Evolutionary conservation across 1,140 invertebrate species (phyloP), one percentile per base, ranked within the genome.

Genomic region (Megalonaias nervosa): DNA sequence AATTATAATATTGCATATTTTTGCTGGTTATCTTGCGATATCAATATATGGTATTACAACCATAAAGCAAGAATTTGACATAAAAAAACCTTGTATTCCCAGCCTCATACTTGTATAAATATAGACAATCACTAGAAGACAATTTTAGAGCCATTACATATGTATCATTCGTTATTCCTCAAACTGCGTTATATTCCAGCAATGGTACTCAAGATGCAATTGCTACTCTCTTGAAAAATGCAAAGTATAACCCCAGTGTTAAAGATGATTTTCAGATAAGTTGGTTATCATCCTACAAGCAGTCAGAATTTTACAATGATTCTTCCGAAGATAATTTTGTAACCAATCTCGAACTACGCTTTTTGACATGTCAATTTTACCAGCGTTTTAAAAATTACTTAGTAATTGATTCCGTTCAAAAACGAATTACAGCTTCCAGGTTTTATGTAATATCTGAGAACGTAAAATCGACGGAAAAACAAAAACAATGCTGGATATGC

Each of bases 11-110:
- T 93, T 98, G 3, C 48, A 97, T 0, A 90, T 95, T 15, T 99
- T 98, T 89, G 91, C 94, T 14, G 91, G 93, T 0, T 99, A 99
- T 86, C 86, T 99, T 1, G 93, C 93, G 1, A 95, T 97, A 2
- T 96, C 97, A 2, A 93, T 97, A 58, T 98, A 97, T 90, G 97
- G 97, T 1, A 93, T 97, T 0, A 79, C 73, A 17, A 62, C 94
- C 77, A 94, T 98, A 57, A 79, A 89, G 88, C 97, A 98, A 92
- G 97, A 97, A 0, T 91, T 98, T 9, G 95, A 97, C 85, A 91
- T 91, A 21, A 89, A 89, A n/a, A 57, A 87, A 91, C 70, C 76
- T 92, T 13, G 84, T 92, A 14, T 77, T 89, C 4, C 75, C 85
- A 23, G 78, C 75, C 4, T 91, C 91, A 31, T 90, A 91, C 67